Percentiles rank a stretch among this genome's conserved stretches.
Evolutionary conservation across 2,113 vertebrate species (phyloP).

Genomic region (Geococcyx californianus): DNA sequence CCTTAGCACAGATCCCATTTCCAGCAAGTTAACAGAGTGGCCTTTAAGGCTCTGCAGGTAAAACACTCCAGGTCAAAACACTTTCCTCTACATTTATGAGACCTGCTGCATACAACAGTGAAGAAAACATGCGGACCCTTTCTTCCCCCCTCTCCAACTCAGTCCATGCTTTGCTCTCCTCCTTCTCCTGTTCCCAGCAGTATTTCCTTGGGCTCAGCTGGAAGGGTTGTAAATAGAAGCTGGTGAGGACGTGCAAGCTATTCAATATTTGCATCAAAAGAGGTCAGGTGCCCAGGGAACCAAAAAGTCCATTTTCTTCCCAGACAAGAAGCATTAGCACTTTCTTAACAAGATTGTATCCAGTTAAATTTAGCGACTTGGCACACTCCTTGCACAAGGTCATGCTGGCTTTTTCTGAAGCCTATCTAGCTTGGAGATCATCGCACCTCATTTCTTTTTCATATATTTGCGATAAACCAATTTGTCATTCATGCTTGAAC

Average conservation of each 20-base stretch:
- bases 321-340: conserved; percentile 60
- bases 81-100: not conserved
- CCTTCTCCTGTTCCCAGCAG: not conserved
- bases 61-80: not conserved
- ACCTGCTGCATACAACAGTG: not conserved
- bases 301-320: conserved; percentile 53
- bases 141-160: not conserved
- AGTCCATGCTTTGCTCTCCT: not conserved
- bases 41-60: not conserved
- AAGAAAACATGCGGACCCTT: not conserved
- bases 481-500: conserved; percentile 66
- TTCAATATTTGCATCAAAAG: conserved; percentile 49
- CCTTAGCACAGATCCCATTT: not conserved
- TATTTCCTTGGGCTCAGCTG: conserved; percentile 36
- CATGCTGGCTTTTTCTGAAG: conserved; percentile 5
- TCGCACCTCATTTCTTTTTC: conserved; percentile 61
- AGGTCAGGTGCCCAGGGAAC: conserved; percentile 58
- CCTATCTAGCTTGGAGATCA: conserved; percentile 17
- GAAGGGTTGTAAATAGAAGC: conserved; percentile 47
- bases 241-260: not conserved
- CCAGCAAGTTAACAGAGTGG: not conserved
- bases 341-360: conserved; percentile 38
- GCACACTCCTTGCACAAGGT: conserved; percentile 42
- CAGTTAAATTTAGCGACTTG: conserved; percentile 42
- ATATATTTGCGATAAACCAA: conserved; percentile 58